Base-by-base conservation (phyloP, 1,140 invertebrate genomes). In the Paralvinella palmiformis region DNA sequence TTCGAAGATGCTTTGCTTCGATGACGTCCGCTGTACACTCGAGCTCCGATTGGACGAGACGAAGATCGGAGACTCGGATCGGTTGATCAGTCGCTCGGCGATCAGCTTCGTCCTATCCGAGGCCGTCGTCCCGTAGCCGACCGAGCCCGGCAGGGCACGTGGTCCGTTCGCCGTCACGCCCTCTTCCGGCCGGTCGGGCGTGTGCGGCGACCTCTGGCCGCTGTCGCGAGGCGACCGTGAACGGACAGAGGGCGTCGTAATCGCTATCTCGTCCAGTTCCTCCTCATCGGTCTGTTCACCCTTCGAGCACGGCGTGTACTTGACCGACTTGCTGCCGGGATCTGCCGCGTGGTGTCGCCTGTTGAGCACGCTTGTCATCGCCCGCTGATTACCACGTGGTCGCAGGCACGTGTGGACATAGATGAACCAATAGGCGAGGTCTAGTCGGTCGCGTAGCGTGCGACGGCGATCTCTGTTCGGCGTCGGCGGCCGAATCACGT, bases 191-290 rank as follows among this genome's bases (percentile, higher is more conserved):
- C 24, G 33, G 55, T 57, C 59, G 24, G 52, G 29, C 3, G 32
- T 50, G n/a, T 64, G 67, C 1, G 66, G 68, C 3, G 3, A 22
- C 6, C 15, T 20, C 10, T 55, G 58, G 7, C 58, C 57, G 4
- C 36, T 45, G 29, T 65, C 66, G 33, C 64, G 64, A 27, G 62
- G 36, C 10, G 45, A 56, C 4, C 35, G 20, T 22, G 2, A 37
- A 6, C 7, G 55, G 27, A 57, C 33, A 13, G 27, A 13, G 1
- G 24, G 48, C 33, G 52, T 32, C 35, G 89, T 87, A 65, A 90
- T 86, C 35, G 88, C 87, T 70, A 90, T 89, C 79, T 90, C 88
- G 69, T 90, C 88, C 53, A 89, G 81, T 71, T 89, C 88, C 7
- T 57, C 55, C 29, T 57, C 29, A 66, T 4, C 72, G 70, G 33